Evolutionary conservation across 2,888 invertebrate species (phyloP), one percentile per base, ranked within the genome.

Genomic region (Scaptomyza caliginosa): DNA sequence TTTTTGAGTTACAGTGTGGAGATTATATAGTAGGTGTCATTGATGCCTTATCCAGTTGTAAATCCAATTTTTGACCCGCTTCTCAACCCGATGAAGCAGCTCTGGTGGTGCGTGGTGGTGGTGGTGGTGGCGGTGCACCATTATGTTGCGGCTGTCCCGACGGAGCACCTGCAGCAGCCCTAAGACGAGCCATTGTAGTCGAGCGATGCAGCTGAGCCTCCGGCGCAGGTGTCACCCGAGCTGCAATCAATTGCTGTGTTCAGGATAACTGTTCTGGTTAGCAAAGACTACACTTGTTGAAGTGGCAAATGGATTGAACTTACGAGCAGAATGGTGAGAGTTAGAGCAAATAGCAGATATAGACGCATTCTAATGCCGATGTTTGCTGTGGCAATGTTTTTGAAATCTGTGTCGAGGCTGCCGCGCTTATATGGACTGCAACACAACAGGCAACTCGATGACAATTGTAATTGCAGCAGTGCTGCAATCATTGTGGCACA

Each of bases 301-400:
- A 17, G 10, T 10, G 17, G 38, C 11, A 8, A n/a, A 1, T n/a
- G 11, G 7, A 0, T 16, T n/a, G 0, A 3, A 62, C 77, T 77
- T 36, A 80, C 83, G 67, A 80, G 45, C n/a, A 82, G 40, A 10
- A 80, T 24, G 40, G 71, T 58, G 32, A 86, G 57, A 28, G 67
- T 36, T 24, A 86, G 40, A 24, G 56, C 51, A 24, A 82, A 24
- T 16, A 79, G 19, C 24, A 76, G 65, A 30, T 16, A 60, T 45
- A 81, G 50, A 67, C 80, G 85, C 80, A 81, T 73, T 51, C 40
- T 67, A 68, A 43, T 50, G 10, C 6, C n/a, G n/a, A n/a, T 36
- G 23, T 43, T 40, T n/a, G 38, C 19, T 42, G 30, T 7, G 43
- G 6, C 28, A 71, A 50, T 68, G 59, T 7, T 32, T 62, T 32